Evolutionary conservation across 1,140 invertebrate genomes (phyloP), one percentile per base, ranked within the genome.

Genomic region (Glossosoma conforme): DNA sequence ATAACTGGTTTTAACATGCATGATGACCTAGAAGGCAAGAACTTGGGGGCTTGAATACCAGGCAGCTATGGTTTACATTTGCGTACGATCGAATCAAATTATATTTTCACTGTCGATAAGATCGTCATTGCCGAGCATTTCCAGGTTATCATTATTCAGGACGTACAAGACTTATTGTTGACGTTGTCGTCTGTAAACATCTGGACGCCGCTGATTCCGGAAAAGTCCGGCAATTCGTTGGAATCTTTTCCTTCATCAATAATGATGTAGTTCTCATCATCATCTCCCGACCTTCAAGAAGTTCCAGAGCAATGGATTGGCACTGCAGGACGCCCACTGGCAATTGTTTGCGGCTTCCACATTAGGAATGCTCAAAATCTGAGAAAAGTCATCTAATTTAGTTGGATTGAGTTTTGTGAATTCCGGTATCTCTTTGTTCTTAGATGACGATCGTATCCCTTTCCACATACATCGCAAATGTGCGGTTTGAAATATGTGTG

Each of bases 401-500:
- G 33, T 22, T 6, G 43, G 33, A 37, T 25, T 44, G 5, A 45
- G 18, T 20, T 19, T 41, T 14, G 38, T 47, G 17, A 49, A 46
- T 43, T 46, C 43, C 6, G 45, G 52, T n/a, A 22, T 33, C 2
- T 49, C 44, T 40, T 32, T 46, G 5, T 14, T 54, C 13, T 46
- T 46, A 9, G 25, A 22, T 18, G 21, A 10, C n/a, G n/a, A n/a
- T n/a, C n/a, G n/a, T n/a, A 50, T 1, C 33, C 53, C 57, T 70
- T 71, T 2, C 63, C 66, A 40, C 72, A 75, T 15, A 68, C 59
- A n/a, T 65, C 66, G 62, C 82, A 84, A 44, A 70, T 67, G 61
- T 76, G 77, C n/a, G 79, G 80, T 47, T 77, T 69, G 57, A 82
- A 79, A 10, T 77, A 65, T 1, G 68, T 71, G 46, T 74, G 70